Conservation (phyloP, 1,140 invertebrate genomes). For the Rhysida immarginata region DNA sequence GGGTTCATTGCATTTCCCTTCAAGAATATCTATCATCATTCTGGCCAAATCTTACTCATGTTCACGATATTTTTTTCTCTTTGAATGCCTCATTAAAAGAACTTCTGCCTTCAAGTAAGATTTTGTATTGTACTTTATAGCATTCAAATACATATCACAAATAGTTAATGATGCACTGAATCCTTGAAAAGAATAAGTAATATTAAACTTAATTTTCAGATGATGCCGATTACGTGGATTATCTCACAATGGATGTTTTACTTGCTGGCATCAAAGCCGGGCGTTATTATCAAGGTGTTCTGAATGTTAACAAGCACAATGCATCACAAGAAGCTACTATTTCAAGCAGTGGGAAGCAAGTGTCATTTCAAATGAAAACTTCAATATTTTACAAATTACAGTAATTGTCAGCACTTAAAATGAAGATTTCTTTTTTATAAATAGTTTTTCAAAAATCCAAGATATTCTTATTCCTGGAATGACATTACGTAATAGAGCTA, state of each 20-base stretch:
- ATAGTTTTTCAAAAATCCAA: too few species aligned
- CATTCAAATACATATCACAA: too few species aligned
- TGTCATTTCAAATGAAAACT: not conserved
- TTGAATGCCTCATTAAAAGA: too few species aligned
- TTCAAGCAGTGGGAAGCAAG: not conserved
- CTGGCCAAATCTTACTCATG: too few species aligned
- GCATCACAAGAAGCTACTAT: slow-evolving; percentile 28
- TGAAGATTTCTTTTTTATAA: slow-evolving; percentile 2
- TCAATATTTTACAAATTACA: not conserved
- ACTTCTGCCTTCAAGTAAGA: too few species aligned
- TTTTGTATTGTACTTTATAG: too few species aligned
- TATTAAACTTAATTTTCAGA: too few species aligned
- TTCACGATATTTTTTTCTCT: too few species aligned
- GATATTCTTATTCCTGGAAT: slow-evolving; percentile 31
- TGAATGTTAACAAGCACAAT: slow-evolving; percentile 28
- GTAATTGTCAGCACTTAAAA: not conserved
- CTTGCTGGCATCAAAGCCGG: slow-evolving; percentile 25
- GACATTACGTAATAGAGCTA: slow-evolving; percentile 29
- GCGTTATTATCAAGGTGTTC: slow-evolving; percentile 21
- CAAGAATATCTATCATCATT: too few species aligned
- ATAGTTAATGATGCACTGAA: too few species aligned
- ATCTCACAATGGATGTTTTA: slow-evolving; percentile 24
- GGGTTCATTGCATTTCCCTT: too few species aligned
- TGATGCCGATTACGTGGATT: slow-evolving; percentile 23
- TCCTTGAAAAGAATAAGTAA: too few species aligned